Base-by-base conservation (phyloP, 2,113 vertebrate genomes). In the Equus przewalskii region DNA sequence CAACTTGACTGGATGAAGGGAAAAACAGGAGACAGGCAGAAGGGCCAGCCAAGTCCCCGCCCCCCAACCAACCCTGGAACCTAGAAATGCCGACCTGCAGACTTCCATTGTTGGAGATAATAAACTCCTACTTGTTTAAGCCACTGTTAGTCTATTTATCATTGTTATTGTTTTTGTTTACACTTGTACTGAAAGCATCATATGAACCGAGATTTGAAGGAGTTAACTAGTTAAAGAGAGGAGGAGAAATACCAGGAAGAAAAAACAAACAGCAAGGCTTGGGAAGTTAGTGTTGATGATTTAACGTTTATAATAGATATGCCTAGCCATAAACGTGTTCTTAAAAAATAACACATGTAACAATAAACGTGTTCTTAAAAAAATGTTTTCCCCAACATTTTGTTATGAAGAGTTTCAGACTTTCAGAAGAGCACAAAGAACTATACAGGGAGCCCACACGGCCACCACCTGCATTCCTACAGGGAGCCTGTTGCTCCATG, bases 331-430 rank as follows among this genome's bases (percentile, higher is more conserved):
- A 73, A 65, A 73, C 6, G 13, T 49, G 26, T 78, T 72, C 82
- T 70, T 93, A 18, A 81, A 91, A 72, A 95, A 64, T 11, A 84
- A 67, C 9, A 76, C 13, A 65, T 54, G 16, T 54, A 54, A 54
- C 67, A 62, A 56, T 80, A 73, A 65, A 73, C 6, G 7, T 49
- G 26, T 78, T 72, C 82, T 70, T 93, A 22, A 81, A 91, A 72
- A 95, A 54, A 76, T 13, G 54, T 81, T 69, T 46, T 6, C 51
- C 22, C 10, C 24, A 87, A 56, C 28, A 73, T 36, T 33, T 75
- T 88, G 65, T 46, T 51, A 24, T 73, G 70, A 91, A 96, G 89
- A 87, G 62, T 79, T 79, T 49, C 46, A 69, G 92, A 72, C 60
- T 75, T 73, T 49, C 44, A 88, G 46, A 67, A 78, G 60, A 70